Evolutionary conservation across 2,113 vertebrate genomes (phyloP).

Genomic region (Anhinga rufa): DNA sequence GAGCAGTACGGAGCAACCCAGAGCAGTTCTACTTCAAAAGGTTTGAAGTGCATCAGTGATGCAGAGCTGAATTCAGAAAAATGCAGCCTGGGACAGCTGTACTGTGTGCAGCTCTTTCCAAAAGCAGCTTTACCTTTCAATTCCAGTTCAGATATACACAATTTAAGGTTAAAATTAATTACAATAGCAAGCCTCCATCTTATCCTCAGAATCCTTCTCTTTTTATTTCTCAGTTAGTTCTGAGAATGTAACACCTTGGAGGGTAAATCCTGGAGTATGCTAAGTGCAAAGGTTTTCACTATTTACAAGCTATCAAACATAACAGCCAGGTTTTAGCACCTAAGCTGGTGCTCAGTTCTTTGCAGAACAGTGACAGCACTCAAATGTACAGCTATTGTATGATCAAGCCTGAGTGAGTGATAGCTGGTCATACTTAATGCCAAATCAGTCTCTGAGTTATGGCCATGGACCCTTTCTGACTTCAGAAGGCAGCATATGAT

Average conservation of each 20-base stretch:
- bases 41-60: constrained; percentile 39
- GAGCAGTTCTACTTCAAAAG: constrained; percentile 65
- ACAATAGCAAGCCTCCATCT: neutral
- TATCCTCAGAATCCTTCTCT: neutral
- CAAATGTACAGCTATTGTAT: neutral
- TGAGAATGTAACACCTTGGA: neutral
- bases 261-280: neutral
- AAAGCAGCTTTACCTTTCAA: neutral
- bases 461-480: neutral
- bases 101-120: neutral
- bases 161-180: neutral
- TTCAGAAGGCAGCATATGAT: neutral
- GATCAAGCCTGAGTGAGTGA: neutral
- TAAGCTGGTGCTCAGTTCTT: neutral
- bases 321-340: neutral
- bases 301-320: neutral
- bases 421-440: neutral
- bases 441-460: neutral
- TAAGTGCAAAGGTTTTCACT: neutral
- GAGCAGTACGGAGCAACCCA: constrained; percentile 49
- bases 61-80: constrained; percentile 55
- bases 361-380: neutral
- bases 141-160: neutral
- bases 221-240: neutral
- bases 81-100: neutral